These are phyloP conservation scores for Falco novaeseelandiae DNA, from an alignment of 2,797 vertebrate species.

Conservation along the genomic window DNA sequence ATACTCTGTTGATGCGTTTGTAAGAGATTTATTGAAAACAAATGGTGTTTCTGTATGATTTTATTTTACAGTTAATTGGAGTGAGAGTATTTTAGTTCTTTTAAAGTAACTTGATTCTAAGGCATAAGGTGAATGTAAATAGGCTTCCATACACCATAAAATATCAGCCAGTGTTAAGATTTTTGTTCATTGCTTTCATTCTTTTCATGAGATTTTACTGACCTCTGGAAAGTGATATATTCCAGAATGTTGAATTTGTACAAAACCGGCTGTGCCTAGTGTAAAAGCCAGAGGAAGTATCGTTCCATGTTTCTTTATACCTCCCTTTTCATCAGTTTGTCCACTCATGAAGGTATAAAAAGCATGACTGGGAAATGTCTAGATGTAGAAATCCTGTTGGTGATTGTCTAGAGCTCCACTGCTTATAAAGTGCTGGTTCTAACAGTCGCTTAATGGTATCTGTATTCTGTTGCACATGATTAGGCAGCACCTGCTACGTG, in stretches of 20 bases:
- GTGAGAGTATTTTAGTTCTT: neutral
- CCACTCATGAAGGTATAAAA: neutral
- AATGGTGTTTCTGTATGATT: neutral
- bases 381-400: neutral
- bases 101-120: neutral
- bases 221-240: neutral
- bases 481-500: neutral
- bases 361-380: neutral
- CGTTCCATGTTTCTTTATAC: neutral
- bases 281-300: neutral
- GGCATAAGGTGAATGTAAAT: neutral
- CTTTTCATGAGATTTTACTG: neutral
- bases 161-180: neutral
- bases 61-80: neutral
- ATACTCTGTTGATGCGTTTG: neutral
- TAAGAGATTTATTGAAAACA: neutral
- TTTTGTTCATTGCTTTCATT: neutral
- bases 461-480: neutral
- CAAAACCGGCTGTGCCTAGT: neutral
- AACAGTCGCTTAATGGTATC: neutral
- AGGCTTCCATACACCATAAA: neutral
- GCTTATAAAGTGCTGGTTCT: neutral
- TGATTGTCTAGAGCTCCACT: neutral
- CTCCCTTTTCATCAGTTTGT: neutral
- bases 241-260: neutral